A percentile compares a stretch with the other conserved stretches of the same genome.
phyloP scores from a whole-genome alignment of 2,113 vertebrate species.

The Gavialis gangeticus region DNA sequence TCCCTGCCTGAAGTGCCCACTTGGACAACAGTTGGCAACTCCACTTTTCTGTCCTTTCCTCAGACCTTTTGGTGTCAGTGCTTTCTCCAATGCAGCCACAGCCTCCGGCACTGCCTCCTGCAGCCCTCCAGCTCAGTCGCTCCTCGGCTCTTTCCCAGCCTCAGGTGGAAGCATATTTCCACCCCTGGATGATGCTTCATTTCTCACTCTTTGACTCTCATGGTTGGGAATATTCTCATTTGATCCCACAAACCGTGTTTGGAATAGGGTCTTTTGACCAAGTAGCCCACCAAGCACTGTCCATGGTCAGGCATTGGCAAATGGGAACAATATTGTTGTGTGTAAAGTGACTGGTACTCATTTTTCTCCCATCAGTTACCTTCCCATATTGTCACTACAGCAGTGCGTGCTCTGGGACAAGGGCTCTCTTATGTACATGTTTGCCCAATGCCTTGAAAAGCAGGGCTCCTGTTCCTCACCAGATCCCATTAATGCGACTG shows the following conservation, averaged over 20 bases:
- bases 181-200: fast-evolving
- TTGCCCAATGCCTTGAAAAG: neutral
- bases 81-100: neutral
- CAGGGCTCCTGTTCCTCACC: neutral
- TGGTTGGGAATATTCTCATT: fast-evolving
- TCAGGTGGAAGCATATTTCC: neutral
- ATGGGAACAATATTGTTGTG: neutral
- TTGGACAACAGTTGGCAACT: neutral
- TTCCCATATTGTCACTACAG: too few relatives aligned
- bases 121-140: fast-evolving
- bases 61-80: neutral
- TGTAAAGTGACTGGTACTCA: fast-evolving
- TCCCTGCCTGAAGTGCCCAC: neutral
- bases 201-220: fast-evolving
- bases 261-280: neutral
- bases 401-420: neutral
- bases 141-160: neutral
- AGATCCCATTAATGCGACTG: neutral
- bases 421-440: neutral
- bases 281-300: neutral
- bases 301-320: neutral
- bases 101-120: neutral
- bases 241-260: neutral
- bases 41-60: neutral
- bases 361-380: neutral